phyloP scores from a whole-genome alignment of 2,888 invertebrate genomes.

The Sceliomorpha sp. region DNA sequence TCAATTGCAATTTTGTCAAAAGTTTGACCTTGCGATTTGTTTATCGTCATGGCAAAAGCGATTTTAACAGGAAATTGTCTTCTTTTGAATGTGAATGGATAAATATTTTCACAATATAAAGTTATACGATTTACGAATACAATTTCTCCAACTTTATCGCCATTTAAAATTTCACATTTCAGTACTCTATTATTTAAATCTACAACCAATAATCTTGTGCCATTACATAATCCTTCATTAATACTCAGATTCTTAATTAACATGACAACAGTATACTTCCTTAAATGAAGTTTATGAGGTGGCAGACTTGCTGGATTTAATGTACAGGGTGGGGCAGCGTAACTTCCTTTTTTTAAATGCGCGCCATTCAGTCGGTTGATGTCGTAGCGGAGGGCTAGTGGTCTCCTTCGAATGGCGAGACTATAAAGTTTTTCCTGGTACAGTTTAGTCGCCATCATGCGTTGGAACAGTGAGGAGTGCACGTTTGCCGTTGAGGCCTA shows the following conservation, averaged over 20 bases:
- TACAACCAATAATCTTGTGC: slow-evolving; percentile 15
- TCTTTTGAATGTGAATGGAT: slow-evolving; percentile 26
- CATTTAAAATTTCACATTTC: slow-evolving; percentile 32
- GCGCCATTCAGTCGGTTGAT: no score
- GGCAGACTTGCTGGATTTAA: slow-evolving; percentile 1
- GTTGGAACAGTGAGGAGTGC: no score
- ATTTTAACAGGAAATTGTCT: slow-evolving; percentile 49
- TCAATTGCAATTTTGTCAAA: slow-evolving; percentile 43
- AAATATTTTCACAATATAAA: slow-evolving; percentile 20
- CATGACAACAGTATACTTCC: background rate
- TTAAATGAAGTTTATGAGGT: background rate
- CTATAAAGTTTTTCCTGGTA: no score
- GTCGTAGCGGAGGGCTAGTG: no score
- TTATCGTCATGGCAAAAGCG: slow-evolving; percentile 53
- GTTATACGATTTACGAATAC: slow-evolving; percentile 35
- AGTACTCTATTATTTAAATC: slow-evolving; percentile 24
- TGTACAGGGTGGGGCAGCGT: background rate
- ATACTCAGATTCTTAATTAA: slow-evolving; percentile 2
- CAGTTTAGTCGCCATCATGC: no score
- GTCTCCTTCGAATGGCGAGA: no score
- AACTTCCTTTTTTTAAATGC: slow-evolving; percentile 10
- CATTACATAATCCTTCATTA: slow-evolving; percentile 3
- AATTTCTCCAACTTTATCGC: slow-evolving; percentile 22
- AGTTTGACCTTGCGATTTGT: slow-evolving; percentile 52
- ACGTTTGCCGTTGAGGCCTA: no score